Percentiles rank a stretch among this genome's conserved stretches.
Conservation (phyloP, 2,113 vertebrate species). For the Genyomyrus donnyi region DNA sequence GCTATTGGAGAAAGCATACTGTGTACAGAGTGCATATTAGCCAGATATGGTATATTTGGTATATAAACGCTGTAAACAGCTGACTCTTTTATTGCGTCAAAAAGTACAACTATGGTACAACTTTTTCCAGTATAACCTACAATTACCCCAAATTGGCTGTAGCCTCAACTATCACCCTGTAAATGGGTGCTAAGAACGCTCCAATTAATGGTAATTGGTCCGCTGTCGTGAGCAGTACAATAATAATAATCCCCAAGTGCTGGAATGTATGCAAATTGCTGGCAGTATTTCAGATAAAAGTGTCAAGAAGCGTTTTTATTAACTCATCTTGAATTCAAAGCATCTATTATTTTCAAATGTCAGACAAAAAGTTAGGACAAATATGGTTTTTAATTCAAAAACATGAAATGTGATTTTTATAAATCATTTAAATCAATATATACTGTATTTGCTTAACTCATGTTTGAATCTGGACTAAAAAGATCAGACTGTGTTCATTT, state of each 20-base stretch:
- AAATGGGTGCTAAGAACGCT: conserved; percentile 40
- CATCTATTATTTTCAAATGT: neutral
- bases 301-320: neutral
- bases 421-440: neutral
- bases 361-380: neutral
- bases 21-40: neutral
- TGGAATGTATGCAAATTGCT: conserved; percentile 16
- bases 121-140: neutral
- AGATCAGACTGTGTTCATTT: neutral
- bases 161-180: conserved; percentile 28
- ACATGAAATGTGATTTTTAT: neutral
- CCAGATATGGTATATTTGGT: too few species aligned
- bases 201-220: conserved; percentile 40
- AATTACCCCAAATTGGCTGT: conserved; percentile 19
- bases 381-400: conserved; percentile 38
- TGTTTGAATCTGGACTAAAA: neutral
- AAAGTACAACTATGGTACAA: neutral
- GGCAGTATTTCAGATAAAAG: neutral
- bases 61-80: neutral
- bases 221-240: conserved; percentile 39
- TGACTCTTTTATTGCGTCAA: neutral
- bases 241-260: conserved; percentile 41
- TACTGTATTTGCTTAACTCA: neutral
- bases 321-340: neutral
- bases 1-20: neutral